These are phyloP conservation scores for Portunus trituberculatus DNA, from an alignment of 1,140 invertebrate genomes.

Conservation along the genomic window DNA sequence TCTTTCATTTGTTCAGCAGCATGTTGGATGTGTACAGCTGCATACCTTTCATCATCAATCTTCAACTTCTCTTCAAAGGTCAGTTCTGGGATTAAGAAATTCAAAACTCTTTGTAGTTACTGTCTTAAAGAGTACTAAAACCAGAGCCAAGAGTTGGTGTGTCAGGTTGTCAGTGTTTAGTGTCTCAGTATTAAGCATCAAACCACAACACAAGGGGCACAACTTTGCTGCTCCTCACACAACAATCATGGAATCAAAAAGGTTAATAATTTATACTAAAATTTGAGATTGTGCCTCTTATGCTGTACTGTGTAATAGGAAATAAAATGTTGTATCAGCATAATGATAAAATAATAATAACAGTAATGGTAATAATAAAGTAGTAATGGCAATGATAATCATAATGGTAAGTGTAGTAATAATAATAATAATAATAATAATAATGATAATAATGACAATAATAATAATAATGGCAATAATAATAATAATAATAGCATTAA, in stretches of 20 bases:
- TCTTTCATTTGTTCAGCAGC: constrained; percentile 77
- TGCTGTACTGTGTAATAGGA: neutral
- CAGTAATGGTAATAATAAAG: no score
- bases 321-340: constrained; percentile 24
- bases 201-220: constrained; percentile 5
- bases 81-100: constrained; percentile 72
- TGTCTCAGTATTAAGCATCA: constrained; percentile 9
- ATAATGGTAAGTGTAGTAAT: no score
- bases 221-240: neutral
- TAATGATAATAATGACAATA: neutral
- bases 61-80: constrained; percentile 78
- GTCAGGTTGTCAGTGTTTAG: neutral
- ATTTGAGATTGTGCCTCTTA: neutral
- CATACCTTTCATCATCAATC: constrained; percentile 76
- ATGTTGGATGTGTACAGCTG: constrained; percentile 76
- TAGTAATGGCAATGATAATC: no score
- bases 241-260: neutral
- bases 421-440: no score
- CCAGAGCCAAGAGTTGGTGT: constrained; percentile 9
- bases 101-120: constrained; percentile 41
- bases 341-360: neutral
- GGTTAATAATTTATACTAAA: no score
- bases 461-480: neutral
- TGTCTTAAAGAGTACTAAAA: neutral
- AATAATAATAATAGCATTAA: neutral